Base-by-base conservation (phyloP, 2,113 vertebrate genomes). In the Passer domesticus region DNA sequence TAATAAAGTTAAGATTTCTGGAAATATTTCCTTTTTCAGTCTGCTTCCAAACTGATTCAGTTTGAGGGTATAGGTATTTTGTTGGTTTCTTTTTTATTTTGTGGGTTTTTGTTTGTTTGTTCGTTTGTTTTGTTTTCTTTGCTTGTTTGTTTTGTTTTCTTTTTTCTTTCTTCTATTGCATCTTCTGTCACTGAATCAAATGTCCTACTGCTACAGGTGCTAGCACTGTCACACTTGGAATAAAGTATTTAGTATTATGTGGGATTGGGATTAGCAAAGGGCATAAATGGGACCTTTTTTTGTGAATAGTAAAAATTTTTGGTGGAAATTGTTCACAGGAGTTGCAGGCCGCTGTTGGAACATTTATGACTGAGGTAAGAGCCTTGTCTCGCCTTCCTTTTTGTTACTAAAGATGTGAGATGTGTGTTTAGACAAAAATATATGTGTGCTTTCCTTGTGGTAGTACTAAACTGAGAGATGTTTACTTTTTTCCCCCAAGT, bases 291-390 rank as follows among this genome's bases (percentile, higher is more conserved):
- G 17, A n/a, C 8, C 6, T 41, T 8, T 44, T 64, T 53, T 23
- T 37, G 9, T 53, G 16, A 75, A 21, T 10, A 67, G 27, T 50
- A 68, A 55, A 52, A 39, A 5, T 25, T 47, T 60, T 22, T 85
- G 6, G 55, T 37, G 25, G 52, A 56, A 37, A 62, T 22, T 7
- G 7, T n/a, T 90, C 19, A 12, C 28, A 59, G 53, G 14, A 33
- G 14, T 64, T 73, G 10, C 4, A 35, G 44, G 15, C 27, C 0
- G 0, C 41, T 50, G 6, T 31, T 46, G 15, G 35, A 66, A 58
- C 9, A 28, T 7, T 33, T 60, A 17, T 7, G 4, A 30, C 12
- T 59, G 25, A 63, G 22, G 25, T 68, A 59, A 56, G n/a, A 73
- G 8, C 7, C 4, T 73, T 75, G 33, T 67, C 52, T 88, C 43